phyloP scores from a whole-genome alignment of 2,888 invertebrate genomes.

The Caenorhabditis macrosperma region DNA sequence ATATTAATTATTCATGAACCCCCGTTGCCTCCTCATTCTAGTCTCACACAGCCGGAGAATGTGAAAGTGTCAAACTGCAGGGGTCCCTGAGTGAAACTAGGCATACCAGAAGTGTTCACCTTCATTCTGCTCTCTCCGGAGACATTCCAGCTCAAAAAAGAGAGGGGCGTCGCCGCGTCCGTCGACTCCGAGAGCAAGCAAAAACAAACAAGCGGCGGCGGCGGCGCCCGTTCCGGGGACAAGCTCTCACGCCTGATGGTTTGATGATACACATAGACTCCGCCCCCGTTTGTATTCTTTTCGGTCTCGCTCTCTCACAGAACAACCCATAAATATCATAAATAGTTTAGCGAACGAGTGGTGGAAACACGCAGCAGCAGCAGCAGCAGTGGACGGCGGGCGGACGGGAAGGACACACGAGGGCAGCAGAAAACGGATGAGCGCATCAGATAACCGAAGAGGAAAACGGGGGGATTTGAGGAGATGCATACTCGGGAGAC shows the following conservation, averaged over 20 bases:
- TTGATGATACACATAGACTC: conserved; percentile 10
- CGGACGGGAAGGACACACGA: conserved; percentile 41
- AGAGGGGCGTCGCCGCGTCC: background rate
- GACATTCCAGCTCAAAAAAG: background rate
- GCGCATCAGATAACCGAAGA: conserved; percentile 55
- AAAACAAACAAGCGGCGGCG: background rate
- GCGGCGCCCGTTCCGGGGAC: background rate
- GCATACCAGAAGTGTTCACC: background rate
- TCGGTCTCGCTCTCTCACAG: conserved; percentile 14
- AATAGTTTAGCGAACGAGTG: conserved; percentile 43
- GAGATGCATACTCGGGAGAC: conserved; percentile 18
- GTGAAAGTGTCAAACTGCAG: conserved; percentile 38
- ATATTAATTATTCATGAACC: conserved; percentile 59
- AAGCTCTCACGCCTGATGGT: background rate
- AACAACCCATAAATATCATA: conserved; percentile 51
- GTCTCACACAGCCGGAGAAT: conserved; percentile 30
- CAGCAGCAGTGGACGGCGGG: conserved; percentile 17
- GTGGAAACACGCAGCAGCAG: background rate
- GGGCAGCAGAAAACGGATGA: conserved; percentile 57
- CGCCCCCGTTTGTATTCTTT: background rate
- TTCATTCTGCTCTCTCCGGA: background rate
- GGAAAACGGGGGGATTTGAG: conserved; percentile 39
- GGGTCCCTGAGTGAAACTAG: background rate
- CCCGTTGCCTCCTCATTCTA: conserved; percentile 30
- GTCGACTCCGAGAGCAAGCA: background rate